Percentiles rank a stretch among this genome's conserved stretches.
phyloP scores from a whole-genome alignment of 2,888 invertebrate species.

The Phortica okadai region DNA sequence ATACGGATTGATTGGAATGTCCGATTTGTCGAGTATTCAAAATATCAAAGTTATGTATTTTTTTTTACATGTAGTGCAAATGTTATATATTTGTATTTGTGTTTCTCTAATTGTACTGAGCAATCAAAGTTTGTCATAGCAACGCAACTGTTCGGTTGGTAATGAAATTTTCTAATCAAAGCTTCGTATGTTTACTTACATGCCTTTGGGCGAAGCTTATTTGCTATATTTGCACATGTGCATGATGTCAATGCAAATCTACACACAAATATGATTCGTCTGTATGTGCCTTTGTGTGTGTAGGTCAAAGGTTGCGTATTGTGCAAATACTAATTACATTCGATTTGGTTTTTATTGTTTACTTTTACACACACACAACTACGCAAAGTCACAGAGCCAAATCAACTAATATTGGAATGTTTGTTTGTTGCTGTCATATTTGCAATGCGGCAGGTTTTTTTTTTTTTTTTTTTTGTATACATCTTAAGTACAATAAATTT shows the following conservation, averaged over 20 bases:
- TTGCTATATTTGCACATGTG: background rate
- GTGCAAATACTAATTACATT: conserved; percentile 69
- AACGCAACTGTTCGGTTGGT: conserved; percentile 52
- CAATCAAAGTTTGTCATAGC: background rate
- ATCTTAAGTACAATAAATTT: too few relatives aligned
- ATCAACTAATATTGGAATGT: conserved; percentile 15
- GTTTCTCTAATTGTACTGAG: conserved; percentile 21
- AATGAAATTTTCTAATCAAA: conserved; percentile 72
- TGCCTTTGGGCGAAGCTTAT: conserved; percentile 43
- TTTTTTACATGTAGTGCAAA: background rate
- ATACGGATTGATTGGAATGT: too few relatives aligned
- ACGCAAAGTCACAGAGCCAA: conserved; percentile 7
- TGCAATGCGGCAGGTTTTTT: background rate
- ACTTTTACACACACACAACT: conserved; percentile 20
- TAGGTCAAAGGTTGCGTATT: conserved; percentile 67
- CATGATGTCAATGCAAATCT: conserved; percentile 12
- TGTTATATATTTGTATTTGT: conserved; percentile 20
- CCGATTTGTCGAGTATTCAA: too few relatives aligned
- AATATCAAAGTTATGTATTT: background rate
- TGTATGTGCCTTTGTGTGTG: conserved; percentile 36
- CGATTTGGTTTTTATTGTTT: conserved; percentile 59
- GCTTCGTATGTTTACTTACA: conserved; percentile 65
- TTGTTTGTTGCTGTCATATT: background rate
- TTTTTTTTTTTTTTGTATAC: conserved; percentile 39
- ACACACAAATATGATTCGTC: background rate